Percentiles rank a stretch among this genome's conserved stretches.
Evolutionary conservation across 1,140 invertebrate species (phyloP).

Genomic region (Mya arenaria): DNA sequence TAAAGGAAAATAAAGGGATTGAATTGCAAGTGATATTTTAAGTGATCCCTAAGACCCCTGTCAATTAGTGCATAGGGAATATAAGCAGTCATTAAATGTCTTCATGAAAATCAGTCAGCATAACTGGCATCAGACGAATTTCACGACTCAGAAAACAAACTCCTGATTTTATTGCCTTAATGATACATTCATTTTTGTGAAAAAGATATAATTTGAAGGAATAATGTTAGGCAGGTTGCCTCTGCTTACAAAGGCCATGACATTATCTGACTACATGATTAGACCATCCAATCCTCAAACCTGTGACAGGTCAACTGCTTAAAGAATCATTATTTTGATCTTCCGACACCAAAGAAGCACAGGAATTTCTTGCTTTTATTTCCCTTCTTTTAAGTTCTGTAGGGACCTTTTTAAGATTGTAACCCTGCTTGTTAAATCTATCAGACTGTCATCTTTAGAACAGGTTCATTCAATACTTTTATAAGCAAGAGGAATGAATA

Average conservation of each 20-base stretch:
- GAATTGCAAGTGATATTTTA: constrained; percentile 46
- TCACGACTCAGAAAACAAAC: constrained; percentile 36
- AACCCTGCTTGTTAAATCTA: too few species aligned
- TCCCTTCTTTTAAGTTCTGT: too few species aligned
- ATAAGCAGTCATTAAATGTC: constrained; percentile 48
- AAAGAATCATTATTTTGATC: too few species aligned
- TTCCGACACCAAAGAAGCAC: too few species aligned
- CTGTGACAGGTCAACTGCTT: neutral
- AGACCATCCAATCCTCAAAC: constrained; percentile 2
- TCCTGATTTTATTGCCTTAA: constrained; percentile 46
- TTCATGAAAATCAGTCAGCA: neutral
- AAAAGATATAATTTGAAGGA: constrained; percentile 49
- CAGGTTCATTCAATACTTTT: too few species aligned
- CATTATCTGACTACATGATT: constrained; percentile 15
- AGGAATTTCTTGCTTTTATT: too few species aligned
- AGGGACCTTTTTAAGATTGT: too few species aligned
- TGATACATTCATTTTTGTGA: constrained; percentile 42
- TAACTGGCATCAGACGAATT: constrained; percentile 29
- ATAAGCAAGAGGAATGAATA: too few species aligned
- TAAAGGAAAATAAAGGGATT: constrained; percentile 53
- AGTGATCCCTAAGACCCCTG: constrained; percentile 9
- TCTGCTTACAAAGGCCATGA: constrained; percentile 19
- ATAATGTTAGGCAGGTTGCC: constrained; percentile 39
- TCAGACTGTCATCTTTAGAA: too few species aligned
- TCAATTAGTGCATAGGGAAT: constrained; percentile 46